phyloP scores from a whole-genome alignment of 2,113 vertebrate species.

The Zosterops hypoxanthus region DNA sequence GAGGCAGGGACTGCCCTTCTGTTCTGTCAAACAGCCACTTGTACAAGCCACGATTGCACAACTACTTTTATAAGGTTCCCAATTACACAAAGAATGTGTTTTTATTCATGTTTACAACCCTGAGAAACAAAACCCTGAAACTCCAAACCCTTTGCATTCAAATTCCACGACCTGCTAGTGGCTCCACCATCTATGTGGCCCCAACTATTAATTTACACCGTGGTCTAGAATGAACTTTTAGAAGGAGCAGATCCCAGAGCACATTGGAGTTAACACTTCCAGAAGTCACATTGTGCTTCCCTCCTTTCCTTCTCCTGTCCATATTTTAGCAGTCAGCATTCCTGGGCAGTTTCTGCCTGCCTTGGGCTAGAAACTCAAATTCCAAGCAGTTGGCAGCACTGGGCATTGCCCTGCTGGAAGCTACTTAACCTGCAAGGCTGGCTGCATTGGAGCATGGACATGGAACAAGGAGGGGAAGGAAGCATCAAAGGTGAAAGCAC shows the following conservation, averaged over 20 bases:
- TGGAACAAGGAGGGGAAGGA: not conserved
- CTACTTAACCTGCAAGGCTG: not conserved
- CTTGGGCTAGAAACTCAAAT: not conserved
- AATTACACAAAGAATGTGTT: not conserved
- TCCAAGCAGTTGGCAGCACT: not conserved
- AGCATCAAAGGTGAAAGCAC: not conserved
- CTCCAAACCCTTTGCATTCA: not conserved
- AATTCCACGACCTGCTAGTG: not conserved
- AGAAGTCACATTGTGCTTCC: not conserved
- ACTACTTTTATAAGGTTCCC: not conserved
- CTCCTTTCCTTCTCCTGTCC: not conserved
- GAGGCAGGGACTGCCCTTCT: constrained; percentile 37
- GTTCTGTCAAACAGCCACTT: not conserved
- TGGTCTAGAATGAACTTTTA: not conserved
- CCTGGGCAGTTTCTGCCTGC: not conserved
- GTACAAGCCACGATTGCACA: constrained; percentile 17
- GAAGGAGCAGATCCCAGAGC: not conserved
- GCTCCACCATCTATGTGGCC: fast-evolving
- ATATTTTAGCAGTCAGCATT: not conserved
- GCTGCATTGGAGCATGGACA: not conserved
- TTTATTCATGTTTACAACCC: not conserved
- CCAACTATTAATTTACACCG: not conserved
- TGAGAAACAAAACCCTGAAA: constrained; percentile 25
- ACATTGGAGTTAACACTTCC: not conserved
- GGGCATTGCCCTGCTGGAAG: not conserved